Evolutionary conservation across 2,797 vertebrate genomes (phyloP), one percentile per base, ranked within the genome.

Genomic region (Sebastolobus alascanus): DNA sequence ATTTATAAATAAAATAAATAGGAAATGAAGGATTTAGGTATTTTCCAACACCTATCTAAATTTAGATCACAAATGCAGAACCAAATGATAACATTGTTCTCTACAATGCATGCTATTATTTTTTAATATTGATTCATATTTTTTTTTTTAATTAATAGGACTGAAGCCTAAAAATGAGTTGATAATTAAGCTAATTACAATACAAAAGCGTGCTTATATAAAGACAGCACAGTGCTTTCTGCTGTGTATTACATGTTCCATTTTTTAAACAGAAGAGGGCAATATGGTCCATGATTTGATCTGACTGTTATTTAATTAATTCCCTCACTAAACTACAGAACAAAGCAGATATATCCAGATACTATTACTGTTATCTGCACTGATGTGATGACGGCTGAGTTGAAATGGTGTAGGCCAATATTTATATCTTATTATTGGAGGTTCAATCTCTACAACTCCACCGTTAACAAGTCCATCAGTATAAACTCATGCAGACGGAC

Each of bases 221-320:
- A 50, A 63, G 4, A 12, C 25, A 25, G 5, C 12, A 68, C 5
- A 4, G 4, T 69, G 50, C 11, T 70, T 7, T 50, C 27, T 60
- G 10, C 8, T 80, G 65, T 73, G 25, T 72, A 29, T 77, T 73
- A 77, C 56, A 75, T 80, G 76, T 90, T 90, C 7, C 85, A 78
- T 77, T 82, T 65, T 89, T 86, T 79, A 84, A 90, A 92, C 92
- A 93, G 93, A 93, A 87, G 93, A 90, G 93, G 93, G 93, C 92
- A 91, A 90, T 84, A 92, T 90, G 74, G 90, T 86, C 80, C 88
- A 83, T 73, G 86, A 60, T 75, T 85, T 85, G 27, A 82, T 43
- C 18, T 40, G 27, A 82, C 35, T 71, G 11, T 69, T 29, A 78
- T 87, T 79, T 79, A 33, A 86, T 75, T 79, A 12, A 70, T 54